Conservation (phyloP, 53 echinoderm and acorn worm genomes). For the Apostichopus leukothele region DNA sequence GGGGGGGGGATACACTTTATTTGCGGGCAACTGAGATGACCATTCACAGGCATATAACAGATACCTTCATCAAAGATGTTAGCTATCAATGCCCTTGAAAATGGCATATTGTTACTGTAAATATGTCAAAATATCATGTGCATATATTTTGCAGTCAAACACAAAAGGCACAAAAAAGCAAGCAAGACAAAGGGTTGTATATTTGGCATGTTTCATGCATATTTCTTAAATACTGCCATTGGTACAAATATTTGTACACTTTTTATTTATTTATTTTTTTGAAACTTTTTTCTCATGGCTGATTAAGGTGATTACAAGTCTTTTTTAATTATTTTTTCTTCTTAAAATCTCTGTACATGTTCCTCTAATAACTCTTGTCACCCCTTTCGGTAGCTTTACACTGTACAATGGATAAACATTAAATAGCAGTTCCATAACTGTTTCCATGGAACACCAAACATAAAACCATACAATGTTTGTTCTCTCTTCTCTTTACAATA, state of each 20-base stretch:
- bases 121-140: no score
- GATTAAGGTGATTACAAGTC: slow-evolving; percentile 65
- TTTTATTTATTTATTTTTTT: slow-evolving; percentile 54
- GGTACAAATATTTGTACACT: slow-evolving; percentile 67
- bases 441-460: slow-evolving; percentile 34
- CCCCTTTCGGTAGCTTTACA: slow-evolving; percentile 36
- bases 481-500: slow-evolving; percentile 19
- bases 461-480: slow-evolving; percentile 23
- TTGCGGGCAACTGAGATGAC: no score
- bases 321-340: slow-evolving; percentile 48
- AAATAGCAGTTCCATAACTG: slow-evolving; percentile 20
- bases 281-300: slow-evolving; percentile 54
- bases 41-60: no score
- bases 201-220: slow-evolving; percentile 49
- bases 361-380: slow-evolving; percentile 44
- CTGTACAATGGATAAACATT: slow-evolving; percentile 49
- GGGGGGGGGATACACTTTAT: no score
- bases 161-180: background rate
- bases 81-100: no score
- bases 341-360: slow-evolving; percentile 47
- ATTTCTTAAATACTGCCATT: slow-evolving; percentile 54
- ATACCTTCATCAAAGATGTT: no score
- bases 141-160: background rate
- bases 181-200: background rate
- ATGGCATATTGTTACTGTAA: no score